Evolutionary conservation across 1,140 invertebrate genomes (phyloP).

Genomic region (Mercenaria mercenaria): DNA sequence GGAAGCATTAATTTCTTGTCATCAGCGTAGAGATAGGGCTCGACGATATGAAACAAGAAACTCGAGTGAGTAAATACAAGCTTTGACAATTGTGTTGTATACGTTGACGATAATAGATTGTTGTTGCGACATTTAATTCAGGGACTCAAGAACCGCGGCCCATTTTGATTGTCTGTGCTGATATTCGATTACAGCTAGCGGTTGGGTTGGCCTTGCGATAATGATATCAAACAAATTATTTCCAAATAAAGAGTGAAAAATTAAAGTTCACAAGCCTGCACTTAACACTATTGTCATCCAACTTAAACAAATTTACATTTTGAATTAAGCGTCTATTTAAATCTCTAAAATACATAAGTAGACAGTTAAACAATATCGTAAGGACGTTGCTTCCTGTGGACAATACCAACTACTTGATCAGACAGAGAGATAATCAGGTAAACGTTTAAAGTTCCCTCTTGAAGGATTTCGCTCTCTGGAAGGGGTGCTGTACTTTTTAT

Average conservation of each 20-base stretch:
- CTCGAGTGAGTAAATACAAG: conserved; percentile 37
- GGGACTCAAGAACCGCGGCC: conserved; percentile 5
- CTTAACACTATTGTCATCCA: conserved; percentile 49
- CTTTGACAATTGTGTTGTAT: conserved; percentile 49
- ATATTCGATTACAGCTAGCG: background rate
- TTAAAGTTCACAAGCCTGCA: conserved; percentile 57
- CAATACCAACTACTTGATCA: conserved; percentile 29
- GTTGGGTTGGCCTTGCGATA: conserved; percentile 36
- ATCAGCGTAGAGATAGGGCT: conserved; percentile 29
- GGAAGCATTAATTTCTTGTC: conserved; percentile 13
- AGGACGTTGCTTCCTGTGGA: conserved; percentile 35
- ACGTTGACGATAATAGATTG: conserved; percentile 41
- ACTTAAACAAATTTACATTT: conserved; percentile 51
- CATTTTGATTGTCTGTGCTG: conserved; percentile 40
- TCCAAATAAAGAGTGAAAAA: conserved; percentile 40
- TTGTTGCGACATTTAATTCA: conserved; percentile 61
- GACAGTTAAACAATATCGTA: conserved; percentile 50
- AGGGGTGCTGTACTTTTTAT: background rate
- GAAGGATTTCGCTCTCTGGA: conserved; percentile 6
- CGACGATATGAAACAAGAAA: conserved; percentile 46
- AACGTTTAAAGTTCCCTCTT: background rate
- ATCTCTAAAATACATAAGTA: conserved; percentile 54
- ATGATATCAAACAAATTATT: conserved; percentile 47
- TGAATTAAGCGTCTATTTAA: conserved; percentile 54
- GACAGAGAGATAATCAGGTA: background rate